Evolutionary conservation across 1,140 invertebrate genomes (phyloP), one percentile per base, ranked within the genome.

Genomic region (Arctopsyche grandis): DNA sequence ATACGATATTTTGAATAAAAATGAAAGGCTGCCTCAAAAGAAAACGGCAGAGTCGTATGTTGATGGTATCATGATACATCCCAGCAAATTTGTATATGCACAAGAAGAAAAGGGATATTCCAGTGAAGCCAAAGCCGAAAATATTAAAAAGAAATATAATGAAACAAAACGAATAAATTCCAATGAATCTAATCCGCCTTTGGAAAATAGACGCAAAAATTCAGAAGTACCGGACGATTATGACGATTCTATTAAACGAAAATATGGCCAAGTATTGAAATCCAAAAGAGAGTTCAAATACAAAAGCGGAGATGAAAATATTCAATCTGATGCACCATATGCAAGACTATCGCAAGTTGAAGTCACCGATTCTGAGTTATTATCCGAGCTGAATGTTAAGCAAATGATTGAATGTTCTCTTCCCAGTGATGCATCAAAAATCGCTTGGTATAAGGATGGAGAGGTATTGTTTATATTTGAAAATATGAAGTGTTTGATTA

Each of bases 401-500:
- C 86, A 86, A 5, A 83, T 85, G 5, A 83, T 88, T 7, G 78
- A 81, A 0, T 88, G 87, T 52, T 86, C 86, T 60, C 84, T 88
- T 9, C 81, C 75, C 78, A 86, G n/a, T 29, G 79, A 88, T 80
- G 83, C 85, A 58, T 86, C 85, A 44, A 83, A 85, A 16, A 63
- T 87, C 16, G 84, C 84, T 9, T 88, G 87, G 87, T 87, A 86
- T 74, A 87, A 86, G 70, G 87, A 88, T 73, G 85, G 84, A 22
- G 85, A 86, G 84, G 85, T 85, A 22, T 78, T 77, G 46, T 21
- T 52, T 14, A 12, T 43, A 9, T 3, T 66, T 66, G 21, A 46
- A 48, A 38, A 38, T 69, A 69, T 26, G 9, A 24, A 63, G 4
- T 19, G n/a, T 44, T 12, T 73, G 44, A 60, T n/a, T 60, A 75